phyloP scores from a whole-genome alignment of 2,113 vertebrate species.

The Ascaphus truei region DNA sequence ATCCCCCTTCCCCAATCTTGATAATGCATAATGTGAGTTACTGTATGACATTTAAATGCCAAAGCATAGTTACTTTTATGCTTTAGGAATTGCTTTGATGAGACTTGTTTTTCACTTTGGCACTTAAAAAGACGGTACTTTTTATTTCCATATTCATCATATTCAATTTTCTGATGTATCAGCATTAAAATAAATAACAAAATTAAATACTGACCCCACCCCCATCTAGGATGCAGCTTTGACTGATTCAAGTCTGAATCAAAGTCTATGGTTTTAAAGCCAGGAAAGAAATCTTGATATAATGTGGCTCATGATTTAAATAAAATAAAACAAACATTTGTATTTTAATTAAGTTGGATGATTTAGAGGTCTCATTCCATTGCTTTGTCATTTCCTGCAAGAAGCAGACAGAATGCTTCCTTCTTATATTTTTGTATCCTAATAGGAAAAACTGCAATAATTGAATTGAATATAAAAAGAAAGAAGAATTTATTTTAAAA shows the following conservation, averaged over 20 bases:
- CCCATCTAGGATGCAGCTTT: background rate
- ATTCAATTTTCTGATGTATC: no score
- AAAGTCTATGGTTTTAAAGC: no score
- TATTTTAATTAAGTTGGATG: background rate
- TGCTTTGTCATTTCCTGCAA: background rate
- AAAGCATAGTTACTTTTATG: conserved; percentile 12
- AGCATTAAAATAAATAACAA: no score
- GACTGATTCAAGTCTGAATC: background rate
- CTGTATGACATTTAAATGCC: conserved; percentile 25
- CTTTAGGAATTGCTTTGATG: conserved; percentile 14
- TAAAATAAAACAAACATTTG: background rate
- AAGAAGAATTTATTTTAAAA: no score
- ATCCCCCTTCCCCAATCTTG: no score
- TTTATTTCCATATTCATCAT: conserved; percentile 11
- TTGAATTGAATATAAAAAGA: background rate
- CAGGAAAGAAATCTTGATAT: background rate
- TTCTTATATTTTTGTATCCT: background rate
- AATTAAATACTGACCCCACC: no score
- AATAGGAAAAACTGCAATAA: background rate
- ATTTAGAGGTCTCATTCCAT: background rate
- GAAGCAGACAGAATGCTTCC: background rate
- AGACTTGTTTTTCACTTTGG: conserved; percentile 13
- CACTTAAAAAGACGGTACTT: conserved; percentile 21
- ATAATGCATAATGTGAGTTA: conserved; percentile 15
- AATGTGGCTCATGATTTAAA: background rate